These are phyloP conservation scores for Imbricaverruca yamaguchii DNA, from an alignment of 2,888 invertebrate species.

Conservation along the genomic window DNA sequence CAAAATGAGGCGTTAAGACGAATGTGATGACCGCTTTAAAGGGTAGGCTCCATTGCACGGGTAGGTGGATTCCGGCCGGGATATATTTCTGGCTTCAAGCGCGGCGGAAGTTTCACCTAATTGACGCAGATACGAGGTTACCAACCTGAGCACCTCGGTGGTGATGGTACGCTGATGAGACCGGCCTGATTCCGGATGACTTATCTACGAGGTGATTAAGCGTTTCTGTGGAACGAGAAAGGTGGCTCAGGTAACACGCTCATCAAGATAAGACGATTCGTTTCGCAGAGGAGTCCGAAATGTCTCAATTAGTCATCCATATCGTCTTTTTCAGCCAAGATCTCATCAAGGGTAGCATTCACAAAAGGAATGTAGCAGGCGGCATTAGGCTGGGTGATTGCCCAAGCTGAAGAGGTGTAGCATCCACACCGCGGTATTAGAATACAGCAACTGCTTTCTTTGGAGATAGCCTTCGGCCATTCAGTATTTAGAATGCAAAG, in stretches of 20 bases:
- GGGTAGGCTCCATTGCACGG: not conserved
- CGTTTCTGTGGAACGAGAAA: not conserved
- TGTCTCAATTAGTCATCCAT: constrained; percentile 14
- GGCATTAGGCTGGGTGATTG: not conserved
- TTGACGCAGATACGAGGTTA: not conserved
- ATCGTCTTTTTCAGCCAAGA: not conserved
- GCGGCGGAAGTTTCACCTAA: not conserved
- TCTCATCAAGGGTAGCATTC: not conserved
- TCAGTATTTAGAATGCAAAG: too few species aligned
- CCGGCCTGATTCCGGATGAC: not conserved
- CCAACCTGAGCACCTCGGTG: not conserved
- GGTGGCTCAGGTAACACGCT: not conserved
- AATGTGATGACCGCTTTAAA: not conserved
- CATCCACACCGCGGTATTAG: too few species aligned
- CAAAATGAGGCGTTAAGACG: constrained; percentile 3
- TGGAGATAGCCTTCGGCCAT: too few species aligned
- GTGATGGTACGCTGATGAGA: not conserved
- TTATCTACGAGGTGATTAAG: not conserved
- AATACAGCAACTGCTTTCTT: too few species aligned
- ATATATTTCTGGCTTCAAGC: not conserved
- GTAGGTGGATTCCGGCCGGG: not conserved
- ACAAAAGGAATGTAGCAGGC: not conserved
- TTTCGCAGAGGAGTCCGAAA: not conserved
- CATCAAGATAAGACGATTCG: constrained; percentile 1
- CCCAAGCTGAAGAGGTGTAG: too few species aligned